A percentile compares a stretch with the other conserved stretches of the same genome.
Evolutionary conservation across 2,888 invertebrate genomes (phyloP).

Genomic region (Thymelicus sylvestris): DNA sequence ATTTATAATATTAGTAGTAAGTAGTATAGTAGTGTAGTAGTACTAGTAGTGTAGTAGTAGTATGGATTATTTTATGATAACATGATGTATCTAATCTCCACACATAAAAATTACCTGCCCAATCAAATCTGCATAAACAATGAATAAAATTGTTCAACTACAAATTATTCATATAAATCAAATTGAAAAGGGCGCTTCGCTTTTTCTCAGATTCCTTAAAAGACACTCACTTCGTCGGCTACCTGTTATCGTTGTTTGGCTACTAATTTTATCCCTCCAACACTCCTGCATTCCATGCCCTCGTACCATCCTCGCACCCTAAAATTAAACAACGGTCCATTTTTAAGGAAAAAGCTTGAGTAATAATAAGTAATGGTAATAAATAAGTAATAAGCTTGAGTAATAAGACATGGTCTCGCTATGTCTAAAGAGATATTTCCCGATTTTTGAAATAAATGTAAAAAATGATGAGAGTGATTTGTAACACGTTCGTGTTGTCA

Average conservation of each 20-base stretch:
- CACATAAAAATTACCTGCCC: neutral
- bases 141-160: neutral
- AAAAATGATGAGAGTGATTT: no score
- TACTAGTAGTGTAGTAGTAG: no score
- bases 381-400: no score
- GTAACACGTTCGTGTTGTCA: no score
- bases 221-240: neutral
- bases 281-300: slow-evolving; percentile 25
- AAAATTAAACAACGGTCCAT: slow-evolving; percentile 14
- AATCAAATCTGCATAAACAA: neutral
- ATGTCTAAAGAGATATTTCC: no score
- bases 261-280: slow-evolving; percentile 29
- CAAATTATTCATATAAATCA: neutral
- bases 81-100: neutral
- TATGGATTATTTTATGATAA: no score
- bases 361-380: neutral
- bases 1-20: no score
- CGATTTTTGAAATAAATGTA: no score
- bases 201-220: slow-evolving; percentile 4
- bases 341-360: slow-evolving; percentile 5
- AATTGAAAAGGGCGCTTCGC: neutral
- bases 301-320: slow-evolving; percentile 22
- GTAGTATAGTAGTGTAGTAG: no score
- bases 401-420: no score
- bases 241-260: slow-evolving; percentile 25